Percentiles rank a stretch among this genome's conserved stretches.
These are phyloP conservation scores for Blennius ocellaris DNA, from an alignment of 2,113 vertebrate genomes.

Conservation along the genomic window DNA sequence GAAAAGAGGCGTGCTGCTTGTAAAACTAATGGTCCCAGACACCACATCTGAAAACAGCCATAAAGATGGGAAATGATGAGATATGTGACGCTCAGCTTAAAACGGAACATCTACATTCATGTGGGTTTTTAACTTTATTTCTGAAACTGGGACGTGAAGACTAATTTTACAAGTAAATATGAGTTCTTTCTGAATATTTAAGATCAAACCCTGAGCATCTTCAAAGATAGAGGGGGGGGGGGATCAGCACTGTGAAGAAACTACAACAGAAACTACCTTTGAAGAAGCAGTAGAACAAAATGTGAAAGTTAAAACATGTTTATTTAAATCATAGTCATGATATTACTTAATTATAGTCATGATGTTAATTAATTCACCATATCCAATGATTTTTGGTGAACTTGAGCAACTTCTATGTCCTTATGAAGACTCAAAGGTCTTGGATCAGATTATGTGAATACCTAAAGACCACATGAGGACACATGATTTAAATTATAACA, in stretches of 20 bases:
- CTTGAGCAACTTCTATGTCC: background rate
- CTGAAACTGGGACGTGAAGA: no score
- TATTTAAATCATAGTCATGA: no score
- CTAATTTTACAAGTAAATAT: no score
- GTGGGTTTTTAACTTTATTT: background rate
- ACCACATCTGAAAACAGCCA: background rate
- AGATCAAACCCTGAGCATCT: no score
- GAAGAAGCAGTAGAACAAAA: no score
- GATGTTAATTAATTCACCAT: background rate
- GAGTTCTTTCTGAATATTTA: no score
- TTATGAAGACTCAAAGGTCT: background rate
- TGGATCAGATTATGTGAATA: background rate
- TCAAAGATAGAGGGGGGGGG: no score
- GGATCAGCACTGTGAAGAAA: no score
- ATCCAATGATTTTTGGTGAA: background rate
- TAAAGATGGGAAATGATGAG: slow-evolving; percentile 1
- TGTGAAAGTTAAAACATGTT: no score
- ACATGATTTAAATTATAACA: no score
- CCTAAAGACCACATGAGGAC: no score
- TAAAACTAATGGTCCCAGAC: slow-evolving; percentile 9
- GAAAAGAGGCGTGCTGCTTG: background rate
- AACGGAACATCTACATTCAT: slow-evolving; percentile 7
- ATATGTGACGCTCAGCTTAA: background rate
- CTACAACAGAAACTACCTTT: no score
- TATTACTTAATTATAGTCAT: background rate